These are phyloP conservation scores for Drosophila atripex DNA, from an alignment of 2,888 invertebrate genomes.

Conservation along the genomic window DNA sequence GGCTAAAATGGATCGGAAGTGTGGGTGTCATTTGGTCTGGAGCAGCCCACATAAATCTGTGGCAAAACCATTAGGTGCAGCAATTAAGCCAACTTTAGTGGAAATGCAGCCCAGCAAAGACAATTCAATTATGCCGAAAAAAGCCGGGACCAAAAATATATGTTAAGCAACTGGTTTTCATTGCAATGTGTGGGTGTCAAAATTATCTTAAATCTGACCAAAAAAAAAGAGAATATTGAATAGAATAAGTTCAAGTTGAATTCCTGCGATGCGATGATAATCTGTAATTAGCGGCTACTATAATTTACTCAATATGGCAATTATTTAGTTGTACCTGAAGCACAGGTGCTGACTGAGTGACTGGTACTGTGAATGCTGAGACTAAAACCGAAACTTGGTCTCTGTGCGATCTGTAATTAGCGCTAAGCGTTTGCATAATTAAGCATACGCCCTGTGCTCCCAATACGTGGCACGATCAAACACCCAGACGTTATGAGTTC, in stretches of 20 bases:
- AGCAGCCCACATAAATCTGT: constrained; percentile 25
- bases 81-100: constrained; percentile 34
- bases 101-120: constrained; percentile 28
- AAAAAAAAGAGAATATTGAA: constrained; percentile 1
- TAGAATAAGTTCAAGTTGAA: constrained; percentile 59
- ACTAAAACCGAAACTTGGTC: constrained; percentile 23
- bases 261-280: constrained; percentile 50
- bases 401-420: constrained; percentile 58
- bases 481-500: constrained; percentile 12
- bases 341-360: constrained; percentile 52
- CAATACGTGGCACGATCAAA: constrained; percentile 28
- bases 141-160: constrained; percentile 13
- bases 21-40: constrained; percentile 20
- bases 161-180: neutral
- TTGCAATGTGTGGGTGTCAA: constrained; percentile 11
- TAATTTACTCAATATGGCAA: constrained; percentile 43
- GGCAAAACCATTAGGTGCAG: constrained; percentile 30
- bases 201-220: neutral
- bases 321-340: constrained; percentile 42
- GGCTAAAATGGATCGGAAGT: constrained; percentile 30
- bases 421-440: constrained; percentile 70
- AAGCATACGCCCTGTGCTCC: constrained; percentile 73
- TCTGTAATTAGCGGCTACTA: constrained; percentile 59
- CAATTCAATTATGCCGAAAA: constrained; percentile 63
- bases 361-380: neutral